Evolutionary conservation across 2,113 vertebrate species (phyloP).

Genomic region (Gymnocephalus cernua): DNA sequence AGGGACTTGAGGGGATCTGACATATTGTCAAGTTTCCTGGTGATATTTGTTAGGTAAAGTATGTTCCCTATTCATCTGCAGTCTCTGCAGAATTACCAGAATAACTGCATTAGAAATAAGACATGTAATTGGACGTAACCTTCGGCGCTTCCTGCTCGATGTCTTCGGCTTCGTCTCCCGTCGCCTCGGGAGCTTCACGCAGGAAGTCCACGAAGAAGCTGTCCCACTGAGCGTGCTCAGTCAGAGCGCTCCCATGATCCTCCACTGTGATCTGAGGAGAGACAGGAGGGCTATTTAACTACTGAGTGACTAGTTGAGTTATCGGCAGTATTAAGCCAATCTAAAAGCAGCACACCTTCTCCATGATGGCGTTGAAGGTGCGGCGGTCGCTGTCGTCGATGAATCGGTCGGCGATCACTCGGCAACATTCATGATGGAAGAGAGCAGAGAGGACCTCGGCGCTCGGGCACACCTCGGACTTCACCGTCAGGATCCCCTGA

Average conservation of each 20-base stretch:
- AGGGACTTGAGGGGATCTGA: too few species aligned
- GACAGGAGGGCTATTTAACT: too few species aligned
- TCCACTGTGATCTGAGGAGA: constrained; percentile 78
- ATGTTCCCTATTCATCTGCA: too few species aligned
- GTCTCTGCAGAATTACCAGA: too few species aligned
- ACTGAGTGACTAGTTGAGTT: too few species aligned
- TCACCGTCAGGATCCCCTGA: constrained; percentile 85
- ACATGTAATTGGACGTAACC: constrained; percentile 21
- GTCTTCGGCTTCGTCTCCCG: constrained; percentile 86
- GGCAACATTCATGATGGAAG: constrained; percentile 87
- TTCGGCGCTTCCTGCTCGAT: constrained; percentile 84
- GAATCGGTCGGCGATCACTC: constrained; percentile 89
- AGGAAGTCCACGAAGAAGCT: constrained; percentile 90
- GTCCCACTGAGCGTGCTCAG: constrained; percentile 73
- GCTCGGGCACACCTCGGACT: constrained; percentile 83
- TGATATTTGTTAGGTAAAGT: too few species aligned
- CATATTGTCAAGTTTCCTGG: too few species aligned
- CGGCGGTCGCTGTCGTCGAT: constrained; percentile 81
- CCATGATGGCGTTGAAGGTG: constrained; percentile 81
- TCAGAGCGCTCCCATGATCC: constrained; percentile 81
- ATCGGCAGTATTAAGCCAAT: too few species aligned
- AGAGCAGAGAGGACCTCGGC: constrained; percentile 82
- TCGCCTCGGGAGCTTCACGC: constrained; percentile 82
- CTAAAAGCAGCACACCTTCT: constrained; percentile 61
- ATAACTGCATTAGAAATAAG: too few species aligned